A percentile compares a stretch with the other conserved stretches of the same genome.
These are phyloP conservation scores for Alces alces DNA, from an alignment of 2,113 vertebrate species.

Conservation along the genomic window DNA sequence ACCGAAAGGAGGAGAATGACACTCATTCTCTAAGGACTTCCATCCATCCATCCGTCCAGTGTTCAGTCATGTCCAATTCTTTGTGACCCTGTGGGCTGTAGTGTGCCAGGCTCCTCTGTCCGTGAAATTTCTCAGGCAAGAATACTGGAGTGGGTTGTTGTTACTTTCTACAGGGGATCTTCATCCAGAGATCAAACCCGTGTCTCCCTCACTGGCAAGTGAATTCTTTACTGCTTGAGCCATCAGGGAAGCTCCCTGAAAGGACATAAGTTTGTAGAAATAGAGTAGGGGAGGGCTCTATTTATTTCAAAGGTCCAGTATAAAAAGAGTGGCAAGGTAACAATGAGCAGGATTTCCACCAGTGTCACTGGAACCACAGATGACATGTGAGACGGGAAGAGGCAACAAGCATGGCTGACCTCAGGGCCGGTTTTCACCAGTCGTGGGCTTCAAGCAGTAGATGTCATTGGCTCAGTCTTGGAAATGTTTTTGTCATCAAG, in stretches of 20 bases:
- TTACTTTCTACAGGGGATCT: background rate
- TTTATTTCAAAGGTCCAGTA: background rate
- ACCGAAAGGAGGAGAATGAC: background rate
- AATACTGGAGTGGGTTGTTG: background rate
- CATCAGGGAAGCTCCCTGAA: background rate
- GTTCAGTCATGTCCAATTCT: background rate
- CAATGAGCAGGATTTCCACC: background rate
- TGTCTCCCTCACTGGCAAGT: background rate
- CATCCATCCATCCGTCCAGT: background rate
- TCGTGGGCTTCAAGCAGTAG: background rate
- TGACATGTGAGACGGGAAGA: no score
- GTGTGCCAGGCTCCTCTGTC: background rate
- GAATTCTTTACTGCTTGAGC: background rate
- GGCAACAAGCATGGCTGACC: rapidly evolving
- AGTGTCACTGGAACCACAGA: background rate
- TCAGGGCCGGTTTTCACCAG: background rate
- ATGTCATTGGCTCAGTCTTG: background rate
- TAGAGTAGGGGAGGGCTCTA: background rate
- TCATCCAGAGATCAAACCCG: background rate
- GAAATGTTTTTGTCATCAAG: background rate
- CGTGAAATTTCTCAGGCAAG: background rate
- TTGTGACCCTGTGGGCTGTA: background rate
- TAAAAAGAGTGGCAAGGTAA: background rate
- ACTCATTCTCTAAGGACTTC: background rate
- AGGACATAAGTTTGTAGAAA: background rate